Percentiles rank a stretch among this genome's conserved stretches.
phyloP scores from a whole-genome alignment of 2,113 vertebrate genomes.

The Enhydra lutris region DNA sequence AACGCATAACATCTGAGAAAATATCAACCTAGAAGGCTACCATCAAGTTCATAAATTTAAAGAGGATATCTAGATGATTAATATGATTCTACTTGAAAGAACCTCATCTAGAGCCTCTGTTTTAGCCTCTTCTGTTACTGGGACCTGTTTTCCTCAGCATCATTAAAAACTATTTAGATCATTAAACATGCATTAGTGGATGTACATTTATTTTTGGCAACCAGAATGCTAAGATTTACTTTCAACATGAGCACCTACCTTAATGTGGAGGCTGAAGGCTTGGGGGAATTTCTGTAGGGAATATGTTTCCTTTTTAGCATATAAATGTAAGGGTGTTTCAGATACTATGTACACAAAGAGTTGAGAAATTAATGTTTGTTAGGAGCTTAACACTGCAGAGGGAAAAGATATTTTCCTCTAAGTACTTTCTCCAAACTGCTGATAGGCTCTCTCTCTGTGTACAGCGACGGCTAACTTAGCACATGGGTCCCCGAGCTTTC shows the following conservation, averaged over 20 bases:
- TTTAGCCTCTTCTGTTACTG: not conserved
- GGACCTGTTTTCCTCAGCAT: not conserved
- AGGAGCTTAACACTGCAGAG: not conserved
- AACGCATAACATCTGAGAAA: not conserved
- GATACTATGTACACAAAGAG: not conserved
- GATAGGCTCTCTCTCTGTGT: not conserved
- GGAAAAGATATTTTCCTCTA: not conserved
- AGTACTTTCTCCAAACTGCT: not conserved
- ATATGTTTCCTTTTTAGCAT: not conserved
- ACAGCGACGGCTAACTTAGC: not conserved
- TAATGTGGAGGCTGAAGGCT: not conserved
- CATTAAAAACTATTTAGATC: not conserved
- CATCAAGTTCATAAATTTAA: not conserved
- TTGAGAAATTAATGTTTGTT: not conserved
- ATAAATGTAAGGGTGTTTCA: not conserved
- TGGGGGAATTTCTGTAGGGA: not conserved
- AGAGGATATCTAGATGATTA: not conserved
- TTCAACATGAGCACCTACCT: not conserved
- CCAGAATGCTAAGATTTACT: not conserved
- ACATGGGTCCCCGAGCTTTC: rapidly evolving
- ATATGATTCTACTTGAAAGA: not conserved
- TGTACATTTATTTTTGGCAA: not conserved
- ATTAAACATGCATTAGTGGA: not conserved
- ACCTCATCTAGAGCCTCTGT: not conserved
- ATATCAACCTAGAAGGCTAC: not conserved